Percentiles rank a stretch among this genome's conserved stretches.
phyloP scores from a whole-genome alignment of 2,113 vertebrate species.

The Phasianus colchicus region DNA sequence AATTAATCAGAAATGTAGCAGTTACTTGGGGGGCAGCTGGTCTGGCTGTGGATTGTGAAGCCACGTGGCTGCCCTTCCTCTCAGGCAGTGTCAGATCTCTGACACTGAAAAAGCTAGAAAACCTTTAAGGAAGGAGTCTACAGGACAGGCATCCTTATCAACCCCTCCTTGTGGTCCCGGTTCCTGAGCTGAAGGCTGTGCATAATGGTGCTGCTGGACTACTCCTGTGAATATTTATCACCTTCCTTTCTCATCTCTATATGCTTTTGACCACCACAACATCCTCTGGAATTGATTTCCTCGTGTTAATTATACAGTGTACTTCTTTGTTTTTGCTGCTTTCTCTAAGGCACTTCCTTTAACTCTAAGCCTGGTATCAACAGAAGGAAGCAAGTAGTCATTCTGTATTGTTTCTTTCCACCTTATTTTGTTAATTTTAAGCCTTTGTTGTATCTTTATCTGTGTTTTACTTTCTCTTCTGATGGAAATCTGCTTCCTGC shows the following conservation, averaged over 20 bases:
- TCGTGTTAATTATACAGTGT: background rate
- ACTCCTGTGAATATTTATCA: background rate
- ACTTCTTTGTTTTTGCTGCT: background rate
- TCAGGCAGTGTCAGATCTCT: rapidly evolving
- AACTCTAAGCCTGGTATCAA: background rate
- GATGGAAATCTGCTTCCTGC: background rate
- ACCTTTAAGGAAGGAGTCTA: rapidly evolving
- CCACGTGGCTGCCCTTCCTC: background rate
- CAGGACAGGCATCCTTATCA: background rate
- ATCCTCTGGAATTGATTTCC: background rate
- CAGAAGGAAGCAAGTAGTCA: background rate
- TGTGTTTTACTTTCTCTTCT: background rate
- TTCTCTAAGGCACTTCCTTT: background rate
- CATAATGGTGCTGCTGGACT: background rate
- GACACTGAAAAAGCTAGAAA: background rate
- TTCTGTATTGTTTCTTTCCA: background rate
- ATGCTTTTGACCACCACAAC: background rate
- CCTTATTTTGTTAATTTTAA: background rate
- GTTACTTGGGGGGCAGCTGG: background rate
- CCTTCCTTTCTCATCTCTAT: background rate
- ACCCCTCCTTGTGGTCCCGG: background rate
- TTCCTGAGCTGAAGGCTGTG: background rate
- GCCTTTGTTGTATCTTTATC: background rate
- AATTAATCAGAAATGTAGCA: background rate
- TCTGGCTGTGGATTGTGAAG: background rate